Conservation (phyloP, 2,797 vertebrate genomes). For the Crotalus adamanteus region DNA sequence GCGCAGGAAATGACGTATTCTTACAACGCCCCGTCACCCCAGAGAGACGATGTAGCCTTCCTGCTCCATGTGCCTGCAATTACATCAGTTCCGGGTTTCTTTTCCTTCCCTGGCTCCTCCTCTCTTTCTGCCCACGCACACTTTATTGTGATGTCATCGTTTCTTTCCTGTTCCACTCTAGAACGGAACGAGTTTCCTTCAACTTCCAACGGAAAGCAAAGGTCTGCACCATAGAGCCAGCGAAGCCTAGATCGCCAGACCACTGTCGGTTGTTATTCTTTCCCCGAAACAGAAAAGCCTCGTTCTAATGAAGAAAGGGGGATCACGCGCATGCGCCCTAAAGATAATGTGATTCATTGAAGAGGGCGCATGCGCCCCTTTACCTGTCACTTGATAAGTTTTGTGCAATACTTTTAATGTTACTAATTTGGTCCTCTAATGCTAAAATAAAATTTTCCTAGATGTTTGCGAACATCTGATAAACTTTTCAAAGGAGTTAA, state of each 20-base stretch:
- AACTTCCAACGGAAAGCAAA: neutral
- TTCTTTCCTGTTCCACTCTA: neutral
- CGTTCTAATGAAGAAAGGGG: neutral
- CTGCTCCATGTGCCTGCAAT: neutral
- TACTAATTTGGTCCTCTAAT: neutral
- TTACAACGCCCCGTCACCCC: accelerated
- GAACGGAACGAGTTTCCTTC: neutral
- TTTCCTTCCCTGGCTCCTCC: neutral
- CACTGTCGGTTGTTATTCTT: neutral
- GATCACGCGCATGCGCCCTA: neutral
- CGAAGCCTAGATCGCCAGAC: neutral
- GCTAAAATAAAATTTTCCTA: neutral
- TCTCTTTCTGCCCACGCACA: neutral
- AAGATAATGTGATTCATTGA: neutral
- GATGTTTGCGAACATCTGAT: neutral
- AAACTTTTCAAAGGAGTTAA: neutral
- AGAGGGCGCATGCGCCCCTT: neutral
- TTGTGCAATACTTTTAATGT: neutral
- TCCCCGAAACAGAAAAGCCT: neutral
- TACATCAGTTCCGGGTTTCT: neutral
- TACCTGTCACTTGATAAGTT: neutral
- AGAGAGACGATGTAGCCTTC: neutral
- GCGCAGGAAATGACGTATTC: conserved; percentile 56
- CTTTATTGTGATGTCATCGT: neutral
- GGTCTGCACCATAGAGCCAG: neutral